Evolutionary conservation across 2,113 vertebrate genomes (phyloP).

Genomic region (Zootoca vivipara): DNA sequence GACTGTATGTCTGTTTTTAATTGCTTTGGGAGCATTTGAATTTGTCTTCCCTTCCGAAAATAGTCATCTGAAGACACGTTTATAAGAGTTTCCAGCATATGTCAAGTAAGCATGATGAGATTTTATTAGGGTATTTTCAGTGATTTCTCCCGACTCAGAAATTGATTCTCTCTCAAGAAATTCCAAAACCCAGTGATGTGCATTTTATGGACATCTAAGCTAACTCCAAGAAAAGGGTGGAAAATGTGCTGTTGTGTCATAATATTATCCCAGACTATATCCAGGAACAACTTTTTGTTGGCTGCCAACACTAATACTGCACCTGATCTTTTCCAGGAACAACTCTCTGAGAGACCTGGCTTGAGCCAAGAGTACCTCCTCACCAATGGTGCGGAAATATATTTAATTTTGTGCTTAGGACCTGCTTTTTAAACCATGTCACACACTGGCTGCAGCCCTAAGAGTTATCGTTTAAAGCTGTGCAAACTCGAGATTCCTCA

Average conservation of each 20-base stretch:
- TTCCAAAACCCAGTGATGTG: background rate
- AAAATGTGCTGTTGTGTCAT: background rate
- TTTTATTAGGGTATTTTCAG: background rate
- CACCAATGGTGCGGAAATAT: background rate
- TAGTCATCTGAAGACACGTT: background rate
- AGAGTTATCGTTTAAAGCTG: background rate
- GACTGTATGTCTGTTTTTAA: background rate
- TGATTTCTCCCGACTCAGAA: background rate
- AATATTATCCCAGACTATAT: conserved; percentile 28
- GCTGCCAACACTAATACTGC: conserved; percentile 28
- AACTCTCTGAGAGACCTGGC: conserved; percentile 30
- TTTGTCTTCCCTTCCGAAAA: background rate
- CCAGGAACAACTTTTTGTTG: conserved; percentile 38
- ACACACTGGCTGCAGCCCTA: conserved; percentile 34
- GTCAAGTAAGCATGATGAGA: background rate
- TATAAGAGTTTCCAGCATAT: background rate
- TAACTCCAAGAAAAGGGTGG: background rate
- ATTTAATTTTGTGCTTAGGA: background rate
- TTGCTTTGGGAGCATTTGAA: background rate
- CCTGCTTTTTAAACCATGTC: conserved; percentile 27
- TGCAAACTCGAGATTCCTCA: conserved; percentile 16
- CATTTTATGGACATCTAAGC: background rate
- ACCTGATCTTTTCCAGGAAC: conserved; percentile 37
- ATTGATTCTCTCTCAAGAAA: background rate
- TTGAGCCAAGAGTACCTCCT: conserved; percentile 10